Evolutionary conservation across 2,113 vertebrate species (phyloP).

Genomic region (Vulpes lagopus): DNA sequence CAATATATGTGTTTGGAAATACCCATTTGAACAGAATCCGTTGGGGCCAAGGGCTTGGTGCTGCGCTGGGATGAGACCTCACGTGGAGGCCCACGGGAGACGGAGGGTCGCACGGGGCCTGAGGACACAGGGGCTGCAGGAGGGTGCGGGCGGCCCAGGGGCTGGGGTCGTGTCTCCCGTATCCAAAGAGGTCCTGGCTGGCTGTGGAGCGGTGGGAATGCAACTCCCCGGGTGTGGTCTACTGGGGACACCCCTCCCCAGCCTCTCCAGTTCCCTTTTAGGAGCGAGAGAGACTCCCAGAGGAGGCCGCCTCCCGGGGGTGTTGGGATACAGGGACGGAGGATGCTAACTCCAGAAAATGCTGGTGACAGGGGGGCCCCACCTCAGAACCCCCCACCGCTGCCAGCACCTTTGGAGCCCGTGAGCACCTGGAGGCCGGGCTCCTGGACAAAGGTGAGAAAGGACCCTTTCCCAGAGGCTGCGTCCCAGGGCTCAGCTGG

Average conservation of each 20-base stretch:
- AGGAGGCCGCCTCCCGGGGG: too few species aligned
- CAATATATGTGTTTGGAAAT: background rate
- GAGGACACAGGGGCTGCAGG: too few species aligned
- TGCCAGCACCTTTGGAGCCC: accelerated
- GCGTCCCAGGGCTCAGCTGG: background rate
- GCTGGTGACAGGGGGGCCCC: background rate
- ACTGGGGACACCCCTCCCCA: background rate
- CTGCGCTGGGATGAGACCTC: background rate
- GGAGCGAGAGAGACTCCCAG: background rate
- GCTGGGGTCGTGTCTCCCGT: accelerated
- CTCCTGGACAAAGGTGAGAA: too few species aligned
- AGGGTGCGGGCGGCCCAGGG: accelerated
- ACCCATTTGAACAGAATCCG: background rate
- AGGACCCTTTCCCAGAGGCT: background rate
- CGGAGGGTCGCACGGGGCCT: too few species aligned
- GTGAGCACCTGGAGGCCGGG: background rate
- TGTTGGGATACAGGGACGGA: too few species aligned
- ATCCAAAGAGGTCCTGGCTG: background rate
- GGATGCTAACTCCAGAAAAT: background rate
- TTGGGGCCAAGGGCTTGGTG: background rate
- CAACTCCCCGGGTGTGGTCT: too few species aligned
- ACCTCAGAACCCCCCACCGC: accelerated
- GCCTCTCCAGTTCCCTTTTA: background rate
- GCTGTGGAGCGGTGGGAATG: background rate
- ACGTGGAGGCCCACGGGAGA: background rate